A percentile compares a stretch with the other conserved stretches of the same genome.
phyloP scores from a whole-genome alignment of 2,113 vertebrate species.

The Pteronura brasiliensis region DNA sequence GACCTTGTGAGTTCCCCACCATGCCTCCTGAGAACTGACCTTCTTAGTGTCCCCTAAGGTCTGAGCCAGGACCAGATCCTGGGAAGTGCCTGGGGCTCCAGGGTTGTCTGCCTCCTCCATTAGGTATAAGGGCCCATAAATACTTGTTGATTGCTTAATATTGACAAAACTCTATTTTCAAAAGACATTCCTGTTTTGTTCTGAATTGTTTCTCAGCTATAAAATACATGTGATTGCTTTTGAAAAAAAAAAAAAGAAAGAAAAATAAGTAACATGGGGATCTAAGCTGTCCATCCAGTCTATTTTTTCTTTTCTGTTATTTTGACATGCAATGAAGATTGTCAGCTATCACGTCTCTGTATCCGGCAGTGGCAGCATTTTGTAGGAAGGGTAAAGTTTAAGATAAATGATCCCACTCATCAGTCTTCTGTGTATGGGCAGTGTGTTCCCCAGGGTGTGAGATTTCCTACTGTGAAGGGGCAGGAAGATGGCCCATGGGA shows the following conservation, averaged over 20 bases:
- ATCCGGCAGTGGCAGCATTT: not conserved
- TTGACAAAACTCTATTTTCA: not conserved
- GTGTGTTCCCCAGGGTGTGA: not conserved
- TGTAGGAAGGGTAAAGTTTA: not conserved
- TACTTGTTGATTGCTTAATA: not conserved
- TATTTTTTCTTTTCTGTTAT: not conserved
- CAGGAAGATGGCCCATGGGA: not conserved
- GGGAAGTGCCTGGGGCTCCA: not conserved
- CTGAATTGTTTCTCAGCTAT: not conserved
- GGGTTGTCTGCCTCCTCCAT: not conserved
- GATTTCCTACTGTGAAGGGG: not conserved
- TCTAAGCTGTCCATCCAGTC: not conserved
- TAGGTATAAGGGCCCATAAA: not conserved
- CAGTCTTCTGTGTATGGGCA: not conserved
- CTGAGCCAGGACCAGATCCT: not conserved
- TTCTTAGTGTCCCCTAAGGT: not conserved
- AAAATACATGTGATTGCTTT: not conserved
- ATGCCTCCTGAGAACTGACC: not conserved
- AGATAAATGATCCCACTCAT: not conserved
- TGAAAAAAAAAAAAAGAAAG: not conserved
- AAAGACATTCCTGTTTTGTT: not conserved
- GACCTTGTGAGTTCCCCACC: not conserved
- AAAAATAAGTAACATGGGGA: not conserved
- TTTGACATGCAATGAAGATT: not conserved
- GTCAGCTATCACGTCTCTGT: not conserved